Percentiles rank a stretch among this genome's conserved stretches.
These are phyloP conservation scores for Argopecten irradians DNA, from an alignment of 1,140 invertebrate genomes.

Conservation along the genomic window DNA sequence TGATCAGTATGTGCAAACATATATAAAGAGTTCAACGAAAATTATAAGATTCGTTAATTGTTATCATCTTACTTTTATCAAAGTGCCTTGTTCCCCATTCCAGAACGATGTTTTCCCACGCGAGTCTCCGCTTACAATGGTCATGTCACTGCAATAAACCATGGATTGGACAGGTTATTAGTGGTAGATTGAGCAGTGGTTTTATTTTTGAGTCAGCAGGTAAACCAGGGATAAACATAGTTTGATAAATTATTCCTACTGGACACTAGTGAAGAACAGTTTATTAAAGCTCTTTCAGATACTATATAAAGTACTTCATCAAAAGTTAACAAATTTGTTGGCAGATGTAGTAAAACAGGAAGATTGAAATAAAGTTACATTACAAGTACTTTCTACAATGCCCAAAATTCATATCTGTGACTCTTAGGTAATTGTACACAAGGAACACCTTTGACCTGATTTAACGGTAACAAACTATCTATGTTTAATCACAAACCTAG, in stretches of 20 bases:
- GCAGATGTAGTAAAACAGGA: too few species aligned
- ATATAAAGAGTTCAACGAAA: too few species aligned
- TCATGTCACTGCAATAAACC: slow-evolving; percentile 82
- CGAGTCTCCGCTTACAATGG: slow-evolving; percentile 93
- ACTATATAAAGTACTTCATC: too few species aligned
- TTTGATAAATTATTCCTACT: too few species aligned
- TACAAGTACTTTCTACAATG: background rate
- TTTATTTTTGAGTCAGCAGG: background rate
- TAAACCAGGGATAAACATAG: too few species aligned
- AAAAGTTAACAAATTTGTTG: too few species aligned
- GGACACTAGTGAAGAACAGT: too few species aligned
- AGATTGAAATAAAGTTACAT: too few species aligned
- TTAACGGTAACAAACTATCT: background rate
- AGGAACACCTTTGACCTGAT: background rate
- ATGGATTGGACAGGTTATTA: background rate
- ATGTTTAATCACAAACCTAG: slow-evolving; percentile 75
- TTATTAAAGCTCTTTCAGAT: too few species aligned
- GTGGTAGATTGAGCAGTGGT: background rate
- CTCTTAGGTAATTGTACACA: background rate
- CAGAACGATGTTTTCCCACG: slow-evolving; percentile 90
- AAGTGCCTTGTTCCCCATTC: slow-evolving; percentile 87
- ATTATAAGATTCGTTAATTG: too few species aligned
- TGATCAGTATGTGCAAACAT: too few species aligned
- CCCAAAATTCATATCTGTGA: background rate
- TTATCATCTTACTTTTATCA: slow-evolving; percentile 80